These are phyloP conservation scores for Pteropus alecto DNA, from an alignment of 2,113 vertebrate genomes.

Conservation along the genomic window DNA sequence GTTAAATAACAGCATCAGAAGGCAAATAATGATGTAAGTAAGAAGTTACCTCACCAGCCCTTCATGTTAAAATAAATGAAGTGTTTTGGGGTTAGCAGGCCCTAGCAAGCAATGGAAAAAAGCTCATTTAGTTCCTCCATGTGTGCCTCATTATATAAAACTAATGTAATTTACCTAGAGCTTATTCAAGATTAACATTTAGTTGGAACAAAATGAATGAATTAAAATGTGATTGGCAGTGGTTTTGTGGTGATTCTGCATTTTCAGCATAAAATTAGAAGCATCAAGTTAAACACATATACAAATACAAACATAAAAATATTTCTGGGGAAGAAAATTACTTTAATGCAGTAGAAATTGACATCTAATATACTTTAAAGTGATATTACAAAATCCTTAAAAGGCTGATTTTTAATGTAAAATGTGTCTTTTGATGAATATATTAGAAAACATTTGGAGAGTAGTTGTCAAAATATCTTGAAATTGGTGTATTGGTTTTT, in stretches of 20 bases:
- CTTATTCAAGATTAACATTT: background rate
- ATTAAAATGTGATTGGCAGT: background rate
- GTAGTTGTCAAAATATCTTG: background rate
- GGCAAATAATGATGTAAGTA: background rate
- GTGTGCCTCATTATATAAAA: background rate
- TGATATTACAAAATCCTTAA: conserved; percentile 8
- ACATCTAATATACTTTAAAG: background rate
- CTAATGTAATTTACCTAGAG: background rate
- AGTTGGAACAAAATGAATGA: background rate
- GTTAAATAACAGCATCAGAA: background rate
- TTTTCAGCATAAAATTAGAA: background rate
- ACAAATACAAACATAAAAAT: background rate
- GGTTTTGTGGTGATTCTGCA: background rate
- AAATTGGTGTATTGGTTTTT: background rate
- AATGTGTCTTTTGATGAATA: background rate
- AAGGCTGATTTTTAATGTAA: background rate
- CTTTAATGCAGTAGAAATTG: background rate
- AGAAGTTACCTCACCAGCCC: background rate
- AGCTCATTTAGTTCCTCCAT: background rate
- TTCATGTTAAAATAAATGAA: background rate
- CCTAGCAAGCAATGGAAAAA: background rate
- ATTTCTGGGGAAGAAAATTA: background rate
- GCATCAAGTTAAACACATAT: background rate
- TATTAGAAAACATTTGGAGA: background rate
- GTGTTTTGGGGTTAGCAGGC: background rate